Conservation (phyloP, 2,888 invertebrate genomes). For the Macrophya alboannulata region DNA sequence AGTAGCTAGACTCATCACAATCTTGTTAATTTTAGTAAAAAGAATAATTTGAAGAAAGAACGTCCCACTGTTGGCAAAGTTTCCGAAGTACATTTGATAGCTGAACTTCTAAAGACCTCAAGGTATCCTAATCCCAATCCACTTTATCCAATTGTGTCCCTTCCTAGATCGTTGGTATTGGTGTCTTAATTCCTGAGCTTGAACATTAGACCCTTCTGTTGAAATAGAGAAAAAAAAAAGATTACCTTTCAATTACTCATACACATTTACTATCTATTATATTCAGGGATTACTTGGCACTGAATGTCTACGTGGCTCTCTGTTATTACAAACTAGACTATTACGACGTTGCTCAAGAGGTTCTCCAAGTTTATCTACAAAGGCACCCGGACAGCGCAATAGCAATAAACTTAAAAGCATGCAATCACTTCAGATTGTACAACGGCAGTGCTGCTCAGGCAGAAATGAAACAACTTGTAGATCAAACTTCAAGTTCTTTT, state of each 20-base stretch:
- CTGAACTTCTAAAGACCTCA: conserved; percentile 53
- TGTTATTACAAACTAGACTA: conserved; percentile 99
- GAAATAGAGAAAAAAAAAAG: neutral
- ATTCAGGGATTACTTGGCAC: conserved; percentile 91
- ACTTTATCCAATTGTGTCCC: neutral
- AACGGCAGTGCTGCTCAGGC: conserved; percentile 97
- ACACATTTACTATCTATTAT: neutral
- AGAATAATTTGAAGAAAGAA: conserved; percentile 7
- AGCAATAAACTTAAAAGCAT: conserved; percentile 96
- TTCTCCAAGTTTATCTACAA: conserved; percentile 95
- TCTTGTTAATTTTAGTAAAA: conserved; percentile 38
- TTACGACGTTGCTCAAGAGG: conserved; percentile 98
- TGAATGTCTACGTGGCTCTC: conserved; percentile 98
- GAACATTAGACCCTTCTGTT: neutral
- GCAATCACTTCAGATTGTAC: conserved; percentile 92
- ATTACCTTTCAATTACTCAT: neutral
- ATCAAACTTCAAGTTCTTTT: conserved; percentile 86
- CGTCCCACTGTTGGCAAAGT: neutral
- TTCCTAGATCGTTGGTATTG: neutral
- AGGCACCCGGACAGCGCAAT: conserved; percentile 96
- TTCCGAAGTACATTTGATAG: conserved; percentile 48
- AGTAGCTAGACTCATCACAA: neutral
- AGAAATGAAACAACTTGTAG: conserved; percentile 90
- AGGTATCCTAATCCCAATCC: conserved; percentile 51
- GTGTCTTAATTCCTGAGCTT: neutral